Base-by-base conservation (phyloP, 2,888 invertebrate genomes). In the Hartigia nigra region DNA sequence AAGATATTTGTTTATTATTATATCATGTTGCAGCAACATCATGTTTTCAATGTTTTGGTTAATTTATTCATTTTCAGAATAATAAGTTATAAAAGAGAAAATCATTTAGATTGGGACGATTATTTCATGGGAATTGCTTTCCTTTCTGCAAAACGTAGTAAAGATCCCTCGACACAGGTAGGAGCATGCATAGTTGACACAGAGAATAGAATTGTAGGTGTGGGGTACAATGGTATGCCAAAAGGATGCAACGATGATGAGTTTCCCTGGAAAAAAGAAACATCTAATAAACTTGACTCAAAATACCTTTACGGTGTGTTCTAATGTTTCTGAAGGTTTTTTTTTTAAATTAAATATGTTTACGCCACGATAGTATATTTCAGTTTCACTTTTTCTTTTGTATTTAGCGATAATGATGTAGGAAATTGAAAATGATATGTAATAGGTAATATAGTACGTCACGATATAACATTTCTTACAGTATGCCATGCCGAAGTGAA, bases 401-500 rank as follows among this genome's bases (percentile, higher is more conserved):
- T 39, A 70, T 23, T 69, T 31, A 14, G 23, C 12, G 76, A 37
- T 31, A 39, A 39, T 39, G 14, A 39, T 39, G 14, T 39, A 39
- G 1, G 5, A 1, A 14, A 14, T 39, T 39, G 4, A 12, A 5
- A 39, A 39, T 39, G 14, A 39, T 39, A 39, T 14, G 14, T 39
- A 39, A 14, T 39, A 14, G 39, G 1, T 39, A 39, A 14, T 39
- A 14, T 4, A 74, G 37, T 31, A 78, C 55, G 35, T 78, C 79
- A 70, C 31, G 4, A 14, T 14, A 39, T 0, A 39, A 76, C 80
- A 85, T 37, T 80, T 78, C 78, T 93, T 93, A 81, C 92, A 97
- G 99, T 99, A 0, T 98, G 98, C 83, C 99, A 99, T 92, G 99
- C 99, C 3, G 99, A 99, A 93, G 94, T 98, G 92, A 99, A 99